phyloP scores from a whole-genome alignment of 2,888 invertebrate species.

The Pandemis cinnamomeana region DNA sequence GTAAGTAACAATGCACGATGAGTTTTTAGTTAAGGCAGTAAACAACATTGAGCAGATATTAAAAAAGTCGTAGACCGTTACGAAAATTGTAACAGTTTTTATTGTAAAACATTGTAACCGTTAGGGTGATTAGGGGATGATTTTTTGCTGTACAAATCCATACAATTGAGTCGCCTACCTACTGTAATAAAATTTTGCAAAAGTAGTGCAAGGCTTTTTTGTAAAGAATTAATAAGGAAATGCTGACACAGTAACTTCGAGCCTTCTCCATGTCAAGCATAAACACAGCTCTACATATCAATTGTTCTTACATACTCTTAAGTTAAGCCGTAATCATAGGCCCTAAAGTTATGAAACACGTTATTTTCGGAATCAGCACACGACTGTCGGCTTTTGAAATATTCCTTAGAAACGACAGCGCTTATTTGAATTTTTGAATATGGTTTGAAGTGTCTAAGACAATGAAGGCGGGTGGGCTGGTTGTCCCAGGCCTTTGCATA shows the following conservation, averaged over 20 bases:
- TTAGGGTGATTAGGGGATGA: conserved; percentile 31
- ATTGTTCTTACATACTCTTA: too few species aligned
- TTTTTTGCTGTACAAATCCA: conserved; percentile 3
- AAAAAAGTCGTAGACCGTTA: conserved; percentile 61
- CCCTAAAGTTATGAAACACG: neutral
- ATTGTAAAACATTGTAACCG: conserved; percentile 45
- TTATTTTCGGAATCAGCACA: neutral
- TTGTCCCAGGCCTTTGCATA: conserved; percentile 57
- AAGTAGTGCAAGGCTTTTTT: neutral
- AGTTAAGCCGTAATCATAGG: neutral
- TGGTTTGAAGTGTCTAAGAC: conserved; percentile 41
- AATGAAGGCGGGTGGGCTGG: conserved; percentile 58
- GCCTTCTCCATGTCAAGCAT: too few species aligned
- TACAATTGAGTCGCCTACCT: neutral
- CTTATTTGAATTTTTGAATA: conserved; percentile 29
- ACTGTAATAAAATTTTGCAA: neutral
- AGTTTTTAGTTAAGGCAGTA: conserved; percentile 48
- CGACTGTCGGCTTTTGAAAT: conserved; percentile 20
- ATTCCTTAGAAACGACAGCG: conserved; percentile 4
- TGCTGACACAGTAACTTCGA: too few species aligned
- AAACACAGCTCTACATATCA: too few species aligned
- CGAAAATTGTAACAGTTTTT: conserved; percentile 68
- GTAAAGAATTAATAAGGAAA: too few species aligned
- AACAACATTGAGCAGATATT: conserved; percentile 48
- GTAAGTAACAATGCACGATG: conserved; percentile 21